Evolutionary conservation across 2,113 vertebrate species (phyloP).

Genomic region (Saguinus imperator): DNA sequence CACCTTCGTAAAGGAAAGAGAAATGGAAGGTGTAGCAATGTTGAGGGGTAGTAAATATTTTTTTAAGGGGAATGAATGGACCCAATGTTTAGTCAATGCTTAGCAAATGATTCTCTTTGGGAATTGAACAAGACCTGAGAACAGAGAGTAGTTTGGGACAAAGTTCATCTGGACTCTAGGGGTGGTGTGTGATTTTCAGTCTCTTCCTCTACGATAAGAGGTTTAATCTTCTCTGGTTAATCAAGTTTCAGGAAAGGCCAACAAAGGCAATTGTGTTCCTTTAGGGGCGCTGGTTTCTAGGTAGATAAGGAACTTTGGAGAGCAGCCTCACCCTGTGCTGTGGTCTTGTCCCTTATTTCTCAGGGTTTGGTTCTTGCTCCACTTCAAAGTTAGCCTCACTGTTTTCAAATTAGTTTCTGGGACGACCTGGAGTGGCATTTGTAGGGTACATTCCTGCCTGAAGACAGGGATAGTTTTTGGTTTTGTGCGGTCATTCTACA

Average conservation of each 20-base stretch:
- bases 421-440: not conserved
- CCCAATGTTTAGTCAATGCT: not conserved
- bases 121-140: not conserved
- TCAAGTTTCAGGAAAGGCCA: not conserved
- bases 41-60: not conserved
- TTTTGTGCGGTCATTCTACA: not conserved
- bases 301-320: not conserved
- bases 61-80: not conserved
- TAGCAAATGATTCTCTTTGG: not conserved
- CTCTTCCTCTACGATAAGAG: not conserved
- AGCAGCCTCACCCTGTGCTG: not conserved
- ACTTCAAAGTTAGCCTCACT: not conserved
- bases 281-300: not conserved
- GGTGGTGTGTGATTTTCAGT: not conserved
- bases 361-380: not conserved
- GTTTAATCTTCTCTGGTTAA: not conserved
- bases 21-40: not conserved
- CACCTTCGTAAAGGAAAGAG: not conserved
- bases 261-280: not conserved
- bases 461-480: not conserved
- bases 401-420: not conserved
- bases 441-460: not conserved
- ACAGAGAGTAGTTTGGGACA: not conserved
- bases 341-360: not conserved
- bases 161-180: not conserved